Base-by-base conservation (phyloP, 2,113 vertebrate genomes). In the Ellobius talpinus region DNA sequence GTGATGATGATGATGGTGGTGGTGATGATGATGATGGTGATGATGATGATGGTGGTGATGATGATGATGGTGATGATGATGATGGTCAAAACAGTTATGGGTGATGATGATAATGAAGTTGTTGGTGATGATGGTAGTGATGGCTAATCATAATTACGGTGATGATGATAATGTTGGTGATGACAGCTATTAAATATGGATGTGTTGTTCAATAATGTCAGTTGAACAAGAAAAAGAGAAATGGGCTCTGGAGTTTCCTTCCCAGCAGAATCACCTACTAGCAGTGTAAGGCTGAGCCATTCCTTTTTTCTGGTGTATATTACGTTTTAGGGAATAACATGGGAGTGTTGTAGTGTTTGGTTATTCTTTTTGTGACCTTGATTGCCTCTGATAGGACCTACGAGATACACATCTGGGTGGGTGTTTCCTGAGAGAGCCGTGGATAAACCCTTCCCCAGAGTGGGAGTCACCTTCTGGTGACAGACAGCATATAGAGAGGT, bases 181-280 rank as follows among this genome's bases (percentile, higher is more conserved):
- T 42, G 45, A 16, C 4, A 21, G 21, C 16, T 45, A 1, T 31
- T 61, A 66, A 61, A 36, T 24, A 7, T 31, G 24, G 7, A 3
- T 58, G 2, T 13, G 4, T 36, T 13, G 26, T 33, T 33, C 39
- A 68, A 0, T 14, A 66, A 72, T 2, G 36, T 19, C 17, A 7
- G 2, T 12, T 31, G 65, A 63, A 31, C 6, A 45, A 70, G 23
- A 17, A 2, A 16, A 82, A 24, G 16, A 9, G 4, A 42, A 39
- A 39, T 5, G 19, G 12, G n/a, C 17, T 29, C 31, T 50, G 21
- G 52, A 9, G 42, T 9, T 1, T 2, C 6, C 4, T 5, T 21
- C 0, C 7, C 0, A 52, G 12, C 68, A 52, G 31, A 21, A 0
- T 82, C 47, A 19, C 55, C 47, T 5, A 0, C 11, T 6, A 39